phyloP scores from a whole-genome alignment of 64 coral and sea anemone species.

The Montipora foliosa region DNA sequence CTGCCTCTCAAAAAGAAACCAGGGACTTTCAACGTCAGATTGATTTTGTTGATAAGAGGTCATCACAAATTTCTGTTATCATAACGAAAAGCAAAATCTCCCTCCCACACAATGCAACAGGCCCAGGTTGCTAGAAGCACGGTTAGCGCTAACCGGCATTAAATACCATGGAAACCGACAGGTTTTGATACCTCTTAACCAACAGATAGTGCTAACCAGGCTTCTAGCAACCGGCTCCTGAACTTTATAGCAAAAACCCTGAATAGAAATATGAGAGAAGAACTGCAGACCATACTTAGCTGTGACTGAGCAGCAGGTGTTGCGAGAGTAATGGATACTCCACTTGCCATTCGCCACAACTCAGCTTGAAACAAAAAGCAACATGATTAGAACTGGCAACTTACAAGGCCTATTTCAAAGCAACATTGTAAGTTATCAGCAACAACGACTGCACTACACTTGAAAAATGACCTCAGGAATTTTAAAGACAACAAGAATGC shows the following conservation, averaged over 20 bases:
- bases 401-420: not conserved
- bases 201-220: too few relatives aligned
- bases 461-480: too few relatives aligned
- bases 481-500: too few relatives aligned
- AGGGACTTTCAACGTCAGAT: not conserved
- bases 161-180: too few relatives aligned
- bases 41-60: not conserved
- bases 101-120: not conserved
- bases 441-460: too few relatives aligned
- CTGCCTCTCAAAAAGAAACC: too few relatives aligned
- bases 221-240: too few relatives aligned
- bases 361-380: conserved; percentile 60
- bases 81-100: not conserved
- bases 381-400: conserved; percentile 31
- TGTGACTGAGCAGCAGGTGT: conserved; percentile 38
- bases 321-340: conserved; percentile 50
- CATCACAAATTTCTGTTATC: too few relatives aligned
- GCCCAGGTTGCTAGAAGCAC: too few relatives aligned
- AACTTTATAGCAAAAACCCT: too few relatives aligned
- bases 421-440: not conserved
- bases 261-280: not conserved
- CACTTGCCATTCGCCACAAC: conserved; percentile 42
- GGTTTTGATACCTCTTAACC: too few relatives aligned
- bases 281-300: conserved; percentile 48
- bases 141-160: too few relatives aligned